Percentiles rank a stretch among this genome's conserved stretches.
phyloP scores from a whole-genome alignment of 2,888 invertebrate genomes.

The Agrochola lota region DNA sequence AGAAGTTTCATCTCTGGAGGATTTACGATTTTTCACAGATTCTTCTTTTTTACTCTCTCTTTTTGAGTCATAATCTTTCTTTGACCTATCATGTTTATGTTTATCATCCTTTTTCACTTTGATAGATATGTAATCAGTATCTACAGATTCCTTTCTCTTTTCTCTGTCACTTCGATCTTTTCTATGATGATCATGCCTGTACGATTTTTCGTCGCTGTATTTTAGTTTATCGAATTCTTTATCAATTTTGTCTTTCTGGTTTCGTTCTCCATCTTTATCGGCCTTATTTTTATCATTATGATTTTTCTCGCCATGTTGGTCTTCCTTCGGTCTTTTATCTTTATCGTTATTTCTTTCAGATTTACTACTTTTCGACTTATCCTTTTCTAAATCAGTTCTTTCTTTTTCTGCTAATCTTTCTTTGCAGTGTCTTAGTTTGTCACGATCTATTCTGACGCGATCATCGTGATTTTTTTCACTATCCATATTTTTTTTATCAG shows the following conservation, averaged over 20 bases:
- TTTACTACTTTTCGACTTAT: constrained; percentile 79
- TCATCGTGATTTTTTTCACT: constrained; percentile 85
- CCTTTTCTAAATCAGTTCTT: constrained; percentile 77
- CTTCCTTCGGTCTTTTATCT: constrained; percentile 81
- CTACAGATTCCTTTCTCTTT: constrained; percentile 79
- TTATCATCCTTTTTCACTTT: constrained; percentile 87
- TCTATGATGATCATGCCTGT: constrained; percentile 87
- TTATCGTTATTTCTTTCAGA: constrained; percentile 77
- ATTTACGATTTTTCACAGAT: constrained; percentile 81
- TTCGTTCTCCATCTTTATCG: constrained; percentile 79
- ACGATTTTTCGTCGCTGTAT: constrained; percentile 81
- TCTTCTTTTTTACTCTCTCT: constrained; percentile 88
- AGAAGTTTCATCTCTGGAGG: constrained; percentile 85
- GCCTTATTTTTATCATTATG: constrained; percentile 72
- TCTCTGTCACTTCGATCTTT: constrained; percentile 86
- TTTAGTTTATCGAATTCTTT: constrained; percentile 80
- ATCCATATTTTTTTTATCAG: constrained; percentile 74
- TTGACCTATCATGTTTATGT: constrained; percentile 85
- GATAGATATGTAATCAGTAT: constrained; percentile 70
- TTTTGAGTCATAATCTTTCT: constrained; percentile 84
- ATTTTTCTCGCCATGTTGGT: constrained; percentile 70
- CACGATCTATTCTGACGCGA: constrained; percentile 82
- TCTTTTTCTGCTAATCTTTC: constrained; percentile 82
- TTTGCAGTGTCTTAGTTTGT: constrained; percentile 80
- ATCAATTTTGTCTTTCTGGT: constrained; percentile 75